Base-by-base conservation (phyloP, 2,888 invertebrate species). In the Eupithecia centaureata region DNA sequence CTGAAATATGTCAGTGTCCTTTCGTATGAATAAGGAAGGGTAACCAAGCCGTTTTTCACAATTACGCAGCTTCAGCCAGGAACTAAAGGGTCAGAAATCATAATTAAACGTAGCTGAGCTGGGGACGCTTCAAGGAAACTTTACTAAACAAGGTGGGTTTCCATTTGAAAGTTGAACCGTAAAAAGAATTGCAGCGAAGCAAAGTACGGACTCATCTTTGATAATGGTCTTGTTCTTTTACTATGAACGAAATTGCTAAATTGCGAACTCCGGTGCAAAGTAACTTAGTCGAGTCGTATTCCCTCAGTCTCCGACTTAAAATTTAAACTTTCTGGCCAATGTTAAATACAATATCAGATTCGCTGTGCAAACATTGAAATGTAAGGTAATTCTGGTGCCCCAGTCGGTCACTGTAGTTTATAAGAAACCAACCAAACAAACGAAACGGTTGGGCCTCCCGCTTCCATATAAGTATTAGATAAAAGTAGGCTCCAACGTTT, bases 1-100 rank as follows among this genome's bases (percentile, higher is more conserved):
- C 75, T 81, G 79, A 82, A 84, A 83, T 82, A 81, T 79, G 77
- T 77, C 77, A 77, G 74, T 76, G 75, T 75, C 75, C 69, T 75
- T 77, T 75, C 65, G 70, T 73, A 70, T 72, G 74, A 75, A 71
- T 72, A 68, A 72, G 68, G 63, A 61, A 64, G 58, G 64, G 73
- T 67, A 61, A 69, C 66, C 67, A 65, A 68, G 67, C 63, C 68
- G 61, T 74, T 73, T 71, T 73, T 73, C 70, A 69, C 60, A 67
- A 72, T 72, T 69, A 72, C 62, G 58, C 51, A 30, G 63, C 62
- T 65, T 57, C 67, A 64, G 71, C 51, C 65, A 63, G 64, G 52
- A 65, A 64, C 66, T 64, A 68, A 65, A 56, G 67, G 64, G 67
- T 64, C 71, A 66, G 71, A 66, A 66, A 71, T 71, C 68, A 68